Evolutionary conservation across 53 echinoderm and acorn worm species (phyloP), one percentile per base, ranked within the genome.

Genomic region (Apostichopus leukothele): DNA sequence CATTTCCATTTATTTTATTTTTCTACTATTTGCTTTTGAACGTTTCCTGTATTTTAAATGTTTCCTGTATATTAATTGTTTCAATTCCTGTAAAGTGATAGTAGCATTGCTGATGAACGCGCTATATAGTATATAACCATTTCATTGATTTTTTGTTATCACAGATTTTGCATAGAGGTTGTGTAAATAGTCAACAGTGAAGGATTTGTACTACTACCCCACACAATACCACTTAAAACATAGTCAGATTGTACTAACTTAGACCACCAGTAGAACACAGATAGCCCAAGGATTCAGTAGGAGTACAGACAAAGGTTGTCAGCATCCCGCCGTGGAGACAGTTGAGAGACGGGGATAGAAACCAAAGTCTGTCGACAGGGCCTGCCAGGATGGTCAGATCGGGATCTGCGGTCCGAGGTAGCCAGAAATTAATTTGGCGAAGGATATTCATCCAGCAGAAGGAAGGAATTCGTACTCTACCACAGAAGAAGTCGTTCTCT

Each of bases 141-240:
- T 7, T 79, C 79, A 77, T 77, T 52, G 16, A 51, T 79, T 79
- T 79, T 19, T 79, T 78, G 1, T 27, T 39, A 51, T 51, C 79
- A 79, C 79, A 79, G 79, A 79, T 79, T 39, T 79, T 79, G 51
- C 79, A 52, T 52, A 53, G 79, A 79, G 79, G 79, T 79, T 79
- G 79, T 79, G 79, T 79, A 79, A 53, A 79, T 79, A 79, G 52
- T 79, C 79, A 12, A 13, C 79, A 79, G 79, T 79, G 79, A 51
- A 27, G 53, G 79, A 63, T 63, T 63, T 11, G 39, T 39, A 39
- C 39, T 39, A 39, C 39, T 63, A 13, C 63, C 63, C 63, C 63
- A 63, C 63, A 63, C 16, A 63, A 11, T 13, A 63, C 22, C 75
- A 75, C 27, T 75, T 27, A 21, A 39, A 39, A 75, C 75, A 75